Conservation (phyloP, 2,797 vertebrate species). For the Spheniscus humboldti region DNA sequence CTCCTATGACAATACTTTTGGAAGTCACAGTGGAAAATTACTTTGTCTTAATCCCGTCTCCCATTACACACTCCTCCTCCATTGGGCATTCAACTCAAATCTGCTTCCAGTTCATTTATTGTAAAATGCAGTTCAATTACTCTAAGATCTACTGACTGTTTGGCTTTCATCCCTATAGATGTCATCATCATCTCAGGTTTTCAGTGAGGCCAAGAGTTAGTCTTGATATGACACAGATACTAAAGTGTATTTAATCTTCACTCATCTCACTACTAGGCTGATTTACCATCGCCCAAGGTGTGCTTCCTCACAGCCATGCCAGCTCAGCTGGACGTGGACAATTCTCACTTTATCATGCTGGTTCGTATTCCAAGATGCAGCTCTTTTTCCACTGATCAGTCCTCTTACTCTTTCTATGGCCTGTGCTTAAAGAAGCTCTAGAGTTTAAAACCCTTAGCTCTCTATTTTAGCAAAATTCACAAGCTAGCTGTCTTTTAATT, state of each 20-base stretch:
- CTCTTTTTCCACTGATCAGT: neutral
- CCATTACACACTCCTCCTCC: neutral
- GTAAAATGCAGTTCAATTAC: neutral
- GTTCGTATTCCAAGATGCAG: neutral
- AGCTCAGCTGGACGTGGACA: neutral
- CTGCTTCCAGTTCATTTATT: neutral
- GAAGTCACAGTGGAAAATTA: constrained; percentile 26
- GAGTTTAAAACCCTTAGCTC: neutral
- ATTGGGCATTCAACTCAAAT: neutral
- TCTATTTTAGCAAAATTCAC: neutral
- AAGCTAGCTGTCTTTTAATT: neutral
- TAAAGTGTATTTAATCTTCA: neutral
- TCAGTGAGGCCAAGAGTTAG: neutral
- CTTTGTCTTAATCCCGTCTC: neutral
- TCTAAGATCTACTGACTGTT: neutral
- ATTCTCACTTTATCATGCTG: neutral
- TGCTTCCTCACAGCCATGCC: neutral
- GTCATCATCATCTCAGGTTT: neutral
- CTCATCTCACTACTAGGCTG: neutral
- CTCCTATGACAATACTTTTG: neutral
- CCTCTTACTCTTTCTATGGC: neutral
- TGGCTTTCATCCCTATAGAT: neutral
- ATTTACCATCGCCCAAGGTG: neutral
- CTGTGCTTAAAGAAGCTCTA: neutral
- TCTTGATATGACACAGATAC: neutral